phyloP scores from a whole-genome alignment of 2,113 vertebrate genomes.

The Anseranas semipalmata region DNA sequence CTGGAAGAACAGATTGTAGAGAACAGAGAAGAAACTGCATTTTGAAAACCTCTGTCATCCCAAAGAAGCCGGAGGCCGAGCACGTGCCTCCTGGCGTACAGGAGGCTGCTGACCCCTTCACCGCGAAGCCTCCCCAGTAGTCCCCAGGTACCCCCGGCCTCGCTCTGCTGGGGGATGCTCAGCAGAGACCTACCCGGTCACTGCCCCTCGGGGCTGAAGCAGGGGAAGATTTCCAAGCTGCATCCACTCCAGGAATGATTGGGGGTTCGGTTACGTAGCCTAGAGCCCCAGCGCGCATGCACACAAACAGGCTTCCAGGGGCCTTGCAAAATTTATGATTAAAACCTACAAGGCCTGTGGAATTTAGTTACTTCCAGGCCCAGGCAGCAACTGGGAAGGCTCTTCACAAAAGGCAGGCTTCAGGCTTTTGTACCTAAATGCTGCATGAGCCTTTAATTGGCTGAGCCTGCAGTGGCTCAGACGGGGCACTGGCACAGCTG shows the following conservation, averaged over 20 bases:
- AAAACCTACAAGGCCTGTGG: not conserved
- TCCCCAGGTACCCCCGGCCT: accelerated
- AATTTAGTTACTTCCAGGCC: not conserved
- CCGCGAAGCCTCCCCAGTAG: not conserved
- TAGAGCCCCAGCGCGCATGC: not conserved
- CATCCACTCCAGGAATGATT: not conserved
- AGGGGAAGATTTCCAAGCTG: not conserved
- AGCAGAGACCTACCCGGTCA: not conserved
- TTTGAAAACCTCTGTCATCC: not conserved
- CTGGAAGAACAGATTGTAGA: not conserved
- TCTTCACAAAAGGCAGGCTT: not conserved
- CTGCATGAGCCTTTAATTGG: not conserved
- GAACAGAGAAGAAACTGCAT: not conserved
- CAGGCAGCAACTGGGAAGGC: not conserved
- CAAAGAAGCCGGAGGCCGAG: not conserved
- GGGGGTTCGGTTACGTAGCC: not conserved
- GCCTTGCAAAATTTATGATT: not conserved
- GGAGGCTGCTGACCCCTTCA: not conserved
- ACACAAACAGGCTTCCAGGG: not conserved
- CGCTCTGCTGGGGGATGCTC: not conserved
- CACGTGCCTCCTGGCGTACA: accelerated
- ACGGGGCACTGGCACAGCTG: not conserved
- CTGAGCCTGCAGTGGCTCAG: not conserved
- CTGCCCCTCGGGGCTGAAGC: accelerated
- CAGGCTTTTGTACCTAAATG: accelerated